Evolutionary conservation across 2,888 invertebrate species (phyloP), one percentile per base, ranked within the genome.

Genomic region (Morpho helenor): DNA sequence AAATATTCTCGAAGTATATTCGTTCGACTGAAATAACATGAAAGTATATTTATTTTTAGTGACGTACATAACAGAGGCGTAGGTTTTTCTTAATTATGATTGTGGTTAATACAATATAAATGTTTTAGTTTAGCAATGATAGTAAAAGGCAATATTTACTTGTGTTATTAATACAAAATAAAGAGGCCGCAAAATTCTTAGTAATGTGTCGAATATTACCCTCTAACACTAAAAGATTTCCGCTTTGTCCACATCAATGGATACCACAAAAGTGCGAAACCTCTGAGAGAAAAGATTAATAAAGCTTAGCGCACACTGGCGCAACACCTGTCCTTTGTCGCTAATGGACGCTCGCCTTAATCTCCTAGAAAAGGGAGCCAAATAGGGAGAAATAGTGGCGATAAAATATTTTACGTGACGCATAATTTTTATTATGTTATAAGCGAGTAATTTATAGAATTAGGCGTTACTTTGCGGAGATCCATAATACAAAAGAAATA

Each of bases 271-370:
- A 85, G 84, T 88, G 87, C 80, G 84, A 87, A 84, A 74, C 79
- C 82, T 72, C 76, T 71, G 68, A 80, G 76, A 87, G 84, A 85
- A 87, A 87, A 89, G 88, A 87, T 89, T 88, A 88, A 89, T 89
- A 89, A 88, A 87, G 89, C 89, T 89, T 89, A 89, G 78, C 71
- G 76, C 74, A 80, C 83, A 84, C 82, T 66, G 61, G 69, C 70
- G 70, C 71, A 77, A 85, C 89, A 89, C 89, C 89, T 89, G 89
- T 81, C 86, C 77, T 89, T 89, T 89, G 88, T 89, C 82, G 80
- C 86, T 89, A 89, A 89, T 89, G 89, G 89, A 88, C 71, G 68
- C 67, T 68, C 61, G 68, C 60, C 60, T 58, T 71, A 71, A 71
- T 71, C 71, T 66, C 68, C 53, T 10, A 63, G 64, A 64, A 65